Percentiles rank a stretch among this genome's conserved stretches.
phyloP scores from a whole-genome alignment of 1,140 invertebrate genomes.

The Tetragonula clypearis region DNA sequence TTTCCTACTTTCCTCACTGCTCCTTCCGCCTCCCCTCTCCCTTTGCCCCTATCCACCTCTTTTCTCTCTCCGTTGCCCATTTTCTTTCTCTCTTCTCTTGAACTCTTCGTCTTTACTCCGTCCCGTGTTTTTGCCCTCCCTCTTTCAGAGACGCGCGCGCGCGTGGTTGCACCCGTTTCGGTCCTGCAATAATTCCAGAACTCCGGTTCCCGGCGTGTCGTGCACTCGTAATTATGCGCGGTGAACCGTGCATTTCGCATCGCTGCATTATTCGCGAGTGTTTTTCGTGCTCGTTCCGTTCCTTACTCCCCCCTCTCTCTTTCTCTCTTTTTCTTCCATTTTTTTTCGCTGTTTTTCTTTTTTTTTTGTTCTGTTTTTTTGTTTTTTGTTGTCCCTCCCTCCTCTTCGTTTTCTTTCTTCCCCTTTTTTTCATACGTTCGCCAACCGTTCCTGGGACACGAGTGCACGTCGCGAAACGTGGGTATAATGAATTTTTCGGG shows the following conservation, averaged over 20 bases:
- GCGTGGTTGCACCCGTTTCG: conserved; percentile 52
- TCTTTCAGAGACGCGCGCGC: conserved; percentile 27
- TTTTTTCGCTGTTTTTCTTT: not conserved
- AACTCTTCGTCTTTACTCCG: not conserved
- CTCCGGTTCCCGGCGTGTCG: conserved; percentile 49
- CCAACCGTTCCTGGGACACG: conserved; percentile 14
- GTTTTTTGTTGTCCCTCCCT: not conserved
- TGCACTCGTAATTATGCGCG: conserved; percentile 67
- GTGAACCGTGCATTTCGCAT: conserved; percentile 66
- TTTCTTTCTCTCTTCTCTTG: too few relatives aligned
- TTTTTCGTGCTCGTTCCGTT: conserved; percentile 45
- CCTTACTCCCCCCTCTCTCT: not conserved
- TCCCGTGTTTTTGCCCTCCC: conserved; percentile 39
- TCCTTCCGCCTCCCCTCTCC: not conserved
- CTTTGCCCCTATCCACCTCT: not conserved
- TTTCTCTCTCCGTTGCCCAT: not conserved
- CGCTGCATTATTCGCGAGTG: conserved; percentile 63
- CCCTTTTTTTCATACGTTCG: not conserved
- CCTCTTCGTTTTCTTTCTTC: not conserved
- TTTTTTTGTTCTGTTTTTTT: not conserved
- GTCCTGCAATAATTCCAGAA: conserved; percentile 60
- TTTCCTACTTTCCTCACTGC: conserved; percentile 38
- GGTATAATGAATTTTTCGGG: conserved; percentile 56
- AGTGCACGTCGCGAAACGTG: not conserved
- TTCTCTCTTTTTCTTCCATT: not conserved